phyloP scores from a whole-genome alignment of 2,797 vertebrate species.

The Potorous gilbertii region DNA sequence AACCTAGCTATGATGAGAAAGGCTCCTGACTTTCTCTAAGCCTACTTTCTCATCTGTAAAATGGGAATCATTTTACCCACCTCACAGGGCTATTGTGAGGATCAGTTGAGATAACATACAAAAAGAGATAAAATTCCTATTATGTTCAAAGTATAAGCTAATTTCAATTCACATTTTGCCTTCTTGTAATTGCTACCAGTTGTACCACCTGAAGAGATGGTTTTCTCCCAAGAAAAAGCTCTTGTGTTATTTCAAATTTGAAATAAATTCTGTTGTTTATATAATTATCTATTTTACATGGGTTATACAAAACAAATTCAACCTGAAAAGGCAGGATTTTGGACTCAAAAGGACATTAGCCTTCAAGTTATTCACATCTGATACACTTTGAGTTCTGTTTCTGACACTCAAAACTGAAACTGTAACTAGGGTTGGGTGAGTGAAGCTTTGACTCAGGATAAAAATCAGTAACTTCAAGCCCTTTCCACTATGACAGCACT shows the following conservation, averaged over 20 bases:
- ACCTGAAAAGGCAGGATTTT: neutral
- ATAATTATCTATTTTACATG: neutral
- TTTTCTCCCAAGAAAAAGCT: neutral
- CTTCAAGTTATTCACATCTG: neutral
- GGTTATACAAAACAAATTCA: neutral
- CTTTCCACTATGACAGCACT: neutral
- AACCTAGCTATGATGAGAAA: neutral
- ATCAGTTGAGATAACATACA: neutral
- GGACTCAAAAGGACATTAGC: neutral
- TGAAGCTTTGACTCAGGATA: neutral
- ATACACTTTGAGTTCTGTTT: neutral
- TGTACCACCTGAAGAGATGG: neutral
- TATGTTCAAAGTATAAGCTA: neutral
- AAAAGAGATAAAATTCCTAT: constrained; percentile 3
- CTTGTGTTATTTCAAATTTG: neutral
- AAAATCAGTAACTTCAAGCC: neutral
- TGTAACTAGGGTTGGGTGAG: neutral
- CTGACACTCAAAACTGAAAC: neutral
- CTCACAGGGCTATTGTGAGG: neutral
- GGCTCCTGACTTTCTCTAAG: neutral
- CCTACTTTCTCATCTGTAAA: constrained; percentile 1
- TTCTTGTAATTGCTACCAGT: neutral
- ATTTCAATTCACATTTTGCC: neutral
- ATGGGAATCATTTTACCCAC: neutral
- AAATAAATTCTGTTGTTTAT: neutral